Evolutionary conservation across 2,113 vertebrate genomes (phyloP), one percentile per base, ranked within the genome.

Genomic region (Bostrychus sinensis): DNA sequence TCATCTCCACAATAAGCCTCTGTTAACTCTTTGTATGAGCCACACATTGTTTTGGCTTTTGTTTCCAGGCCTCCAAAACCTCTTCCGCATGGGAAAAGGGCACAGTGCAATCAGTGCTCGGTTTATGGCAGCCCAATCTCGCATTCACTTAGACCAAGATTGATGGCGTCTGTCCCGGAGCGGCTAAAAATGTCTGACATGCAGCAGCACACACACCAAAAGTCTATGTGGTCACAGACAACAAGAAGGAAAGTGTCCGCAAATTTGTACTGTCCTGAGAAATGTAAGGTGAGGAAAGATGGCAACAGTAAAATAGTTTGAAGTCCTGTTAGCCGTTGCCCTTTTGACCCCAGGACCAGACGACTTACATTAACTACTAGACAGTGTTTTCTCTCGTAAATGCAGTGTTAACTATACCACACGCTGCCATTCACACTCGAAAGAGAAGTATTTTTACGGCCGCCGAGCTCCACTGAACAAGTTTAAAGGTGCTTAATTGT

Each of bases 401-500:
- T 66, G 71, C 66, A 17, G 72, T 45, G 54, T 68, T 71, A 80
- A 82, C 69, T 75, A 42, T 4, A 25, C 22, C 45, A 48, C 45
- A 25, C 12, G 10, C 6, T 78, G 70, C 81, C 80, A 77, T 70
- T 81, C 80, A 83, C 76, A 69, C 66, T 63, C 66, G 59, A 80
- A 68, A 73, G 75, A 8, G 81, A 86, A 83, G 82, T 75, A 76
- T 89, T 86, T 89, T 89, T 85, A 89, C 51, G 53, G 70, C 77
- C 70, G 79, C 79, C 78, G 64, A 82, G 81, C 81, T 67, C 73
- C 86, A 78, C 53, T 88, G 86, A 85, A 61, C 85, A 88, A 66
- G 79, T 88, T 86, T 83, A 87, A 86, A 88, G 81, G 82, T 28
- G 78, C 13, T n/a, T 83, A 76, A 86, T 85, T 84, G 72, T 48